Base-by-base conservation (phyloP, 1,140 invertebrate species). In the Diprion similis region DNA sequence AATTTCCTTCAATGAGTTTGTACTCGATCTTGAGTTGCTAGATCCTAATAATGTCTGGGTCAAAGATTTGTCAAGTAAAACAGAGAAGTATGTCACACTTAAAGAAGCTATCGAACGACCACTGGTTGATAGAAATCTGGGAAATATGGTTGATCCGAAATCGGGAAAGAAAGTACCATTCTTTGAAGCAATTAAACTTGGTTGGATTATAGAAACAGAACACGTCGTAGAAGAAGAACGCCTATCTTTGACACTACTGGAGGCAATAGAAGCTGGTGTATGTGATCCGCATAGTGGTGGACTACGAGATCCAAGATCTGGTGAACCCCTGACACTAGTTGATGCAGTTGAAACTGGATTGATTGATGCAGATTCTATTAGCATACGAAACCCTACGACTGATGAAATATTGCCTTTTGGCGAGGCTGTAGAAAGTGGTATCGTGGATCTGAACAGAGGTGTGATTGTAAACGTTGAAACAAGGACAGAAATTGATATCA, bases 91-190 rank as follows among this genome's bases (percentile, higher is more conserved):
- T 80, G 89, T 96, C 68, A 87, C 93, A 3, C 85, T 97, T n/a
- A 88, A 91, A 72, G 91, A 93, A 82, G 95, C 95, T 8, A 89
- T 97, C 19, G 90, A 92, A 70, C 89, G 90, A 76, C 92, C 92
- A 2, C 83, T 96, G 18, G 90, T 97, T 70, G 93, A 97, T 85
- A 90, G 91, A 82, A 91, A 92, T 73, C 91, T 91, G 1, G 95
- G 95, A 10, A 91, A 95, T 78, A 94, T 97, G 91, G 91, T 96
- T 7, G 94, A 98, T 89, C 92, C 93, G 10, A 93, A 93, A 84
- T 94, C 92, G 24, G 95, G 95, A 10, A 92, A 94, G 82, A 90
- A 92, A 70, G 91, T 97, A 64, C 91, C 94, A 8, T 96, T 97
- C 85, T 93, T 96, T 86, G 94, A 97, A 82, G 96, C 95, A 75